Base-by-base conservation (phyloP, 2,797 vertebrate species). In the Corythornis leucogaster region DNA sequence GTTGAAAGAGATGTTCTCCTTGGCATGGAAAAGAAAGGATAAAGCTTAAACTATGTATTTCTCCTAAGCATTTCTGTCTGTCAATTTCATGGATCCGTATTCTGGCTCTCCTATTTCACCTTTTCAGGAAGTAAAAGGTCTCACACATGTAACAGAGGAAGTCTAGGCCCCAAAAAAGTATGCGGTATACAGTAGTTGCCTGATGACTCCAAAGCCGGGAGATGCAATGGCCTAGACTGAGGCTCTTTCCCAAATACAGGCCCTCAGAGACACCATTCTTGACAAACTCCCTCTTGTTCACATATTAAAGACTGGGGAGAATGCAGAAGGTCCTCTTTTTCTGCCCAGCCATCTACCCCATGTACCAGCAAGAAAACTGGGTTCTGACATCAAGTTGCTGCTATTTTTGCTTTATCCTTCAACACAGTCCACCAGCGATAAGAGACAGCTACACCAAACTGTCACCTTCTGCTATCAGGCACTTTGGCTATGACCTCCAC, bases 291-390 rank as follows among this genome's bases (percentile, higher is more conserved):
- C 15, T 54, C 28, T 74, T 54, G 30, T 33, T 70, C 66, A 57
- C 28, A 35, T 5, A 26, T 12, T 35, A 15, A 61, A 57, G 50
- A 66, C 55, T 6, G 12, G 6, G 12, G 85, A 78, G 19, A 80
- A 61, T 26, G 28, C 45, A 58, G 35, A 13, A 73, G 13, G 12
- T n/a, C 12, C 22, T 70, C 55, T 55, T 16, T 50, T 80, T 75
- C 54, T 69, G 30, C 35, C 26, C 50, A 68, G 16, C 12, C 19
- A 48, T 13, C 18, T 16, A 53, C 25, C 33, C 20, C 11, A 89
- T 0, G 0, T 42, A 20, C 35, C 28, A 48, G 71, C 2, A 9
- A 58, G 28, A 71, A 7, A 22, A 75, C 22, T 31, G 42, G 9
- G 48, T 63, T 80, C 79, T 75, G 50, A 66, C 40, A 84, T 35